Evolutionary conservation across 1,140 invertebrate genomes (phyloP), one percentile per base, ranked within the genome.

Genomic region (Hypsibius dujardini): DNA sequence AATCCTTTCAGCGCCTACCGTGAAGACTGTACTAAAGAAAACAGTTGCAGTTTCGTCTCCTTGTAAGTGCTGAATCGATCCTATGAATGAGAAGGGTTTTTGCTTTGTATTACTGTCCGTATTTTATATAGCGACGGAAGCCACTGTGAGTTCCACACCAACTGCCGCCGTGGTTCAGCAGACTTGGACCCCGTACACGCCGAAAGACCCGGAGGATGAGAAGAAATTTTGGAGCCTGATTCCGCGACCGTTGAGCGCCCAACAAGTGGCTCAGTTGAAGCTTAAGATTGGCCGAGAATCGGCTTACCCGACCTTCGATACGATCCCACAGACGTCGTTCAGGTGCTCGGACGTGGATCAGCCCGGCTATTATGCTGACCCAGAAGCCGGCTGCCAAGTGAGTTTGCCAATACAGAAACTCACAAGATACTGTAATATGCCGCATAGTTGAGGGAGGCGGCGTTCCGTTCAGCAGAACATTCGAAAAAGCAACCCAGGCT

Each of bases 361-460:
- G 2, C 77, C 86, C 14, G 87, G 87, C 0, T 88, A 87, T 77
- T 88, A 88, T 76, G 87, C 87, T 2, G 87, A 88, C 76, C 79
- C 87, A 46, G 85, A 87, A 71, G 85, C 86, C 47, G 85, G 85
- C 70, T 88, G 87, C 77, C 86, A 87, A 82, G 84, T n/a, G n/a
- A n/a, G 85, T 74, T 77, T 73, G 59, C 28, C 40, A 1, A 47
- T 45, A 46, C 45, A 69, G n/a, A 73, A 73, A 72, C 71, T 70
- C 67, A 47, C 46, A 28, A 50, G 1, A 14, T n/a, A 56, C 15
- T 12, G 40, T 12, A 40, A 12, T 15, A 12, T 60, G 70, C 50
- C 45, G 71, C 70, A 42, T 71, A 50, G 46, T 79, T 87, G n/a
- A n/a, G n/a, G n/a, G n/a, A n/a, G n/a, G n/a, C n/a, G n/a, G n/a